phyloP scores from a whole-genome alignment of 2,797 vertebrate species.

The Mus minutoides region DNA sequence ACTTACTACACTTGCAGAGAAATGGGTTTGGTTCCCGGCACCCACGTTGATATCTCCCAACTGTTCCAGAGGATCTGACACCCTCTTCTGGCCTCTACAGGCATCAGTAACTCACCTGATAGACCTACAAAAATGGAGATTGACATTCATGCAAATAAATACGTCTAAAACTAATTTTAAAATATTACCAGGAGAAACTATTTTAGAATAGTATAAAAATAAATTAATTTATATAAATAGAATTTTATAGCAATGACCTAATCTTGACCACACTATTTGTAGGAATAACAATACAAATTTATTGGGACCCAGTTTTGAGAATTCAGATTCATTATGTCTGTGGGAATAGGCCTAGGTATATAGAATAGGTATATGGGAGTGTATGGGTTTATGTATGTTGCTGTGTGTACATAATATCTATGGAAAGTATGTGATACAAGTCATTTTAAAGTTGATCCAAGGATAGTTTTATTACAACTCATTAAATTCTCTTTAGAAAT shows the following conservation, averaged over 20 bases:
- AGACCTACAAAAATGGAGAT: neutral
- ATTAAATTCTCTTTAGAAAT: neutral
- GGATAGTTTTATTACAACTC: neutral
- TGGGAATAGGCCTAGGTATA: neutral
- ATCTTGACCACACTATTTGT: neutral
- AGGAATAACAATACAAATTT: neutral
- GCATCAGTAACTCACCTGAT: neutral
- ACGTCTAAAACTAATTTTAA: neutral
- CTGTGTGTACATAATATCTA: neutral
- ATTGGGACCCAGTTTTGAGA: neutral
- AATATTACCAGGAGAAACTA: neutral
- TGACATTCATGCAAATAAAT: neutral
- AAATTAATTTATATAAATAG: neutral
- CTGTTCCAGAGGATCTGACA: neutral
- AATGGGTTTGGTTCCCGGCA: neutral
- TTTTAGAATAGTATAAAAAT: neutral
- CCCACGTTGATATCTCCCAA: neutral
- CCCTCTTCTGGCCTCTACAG: neutral
- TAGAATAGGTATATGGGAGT: neutral
- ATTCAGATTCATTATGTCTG: neutral
- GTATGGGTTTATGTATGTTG: too few species aligned
- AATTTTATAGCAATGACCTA: neutral
- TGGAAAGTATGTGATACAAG: neutral
- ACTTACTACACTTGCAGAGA: neutral
- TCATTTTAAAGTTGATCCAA: constrained; percentile 8